These are phyloP conservation scores for Thaumatotibia leucotreta DNA, from an alignment of 1,140 invertebrate genomes.

Conservation along the genomic window DNA sequence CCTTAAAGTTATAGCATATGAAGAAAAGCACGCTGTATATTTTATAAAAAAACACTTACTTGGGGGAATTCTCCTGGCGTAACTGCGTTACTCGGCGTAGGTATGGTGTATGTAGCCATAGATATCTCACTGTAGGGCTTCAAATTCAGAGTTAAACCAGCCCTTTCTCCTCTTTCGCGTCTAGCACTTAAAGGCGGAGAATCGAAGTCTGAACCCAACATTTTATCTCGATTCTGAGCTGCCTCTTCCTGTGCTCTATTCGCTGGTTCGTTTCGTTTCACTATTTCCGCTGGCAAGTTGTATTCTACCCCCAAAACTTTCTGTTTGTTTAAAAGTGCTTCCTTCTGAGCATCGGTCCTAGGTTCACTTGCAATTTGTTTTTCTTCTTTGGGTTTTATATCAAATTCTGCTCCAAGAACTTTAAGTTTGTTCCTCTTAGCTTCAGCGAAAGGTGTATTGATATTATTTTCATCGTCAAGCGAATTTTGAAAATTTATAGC, in stretches of 20 bases:
- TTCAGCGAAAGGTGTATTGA: constrained; percentile 39
- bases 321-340: constrained; percentile 55
- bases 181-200: constrained; percentile 16
- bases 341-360: constrained; percentile 54
- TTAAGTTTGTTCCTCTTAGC: constrained; percentile 55
- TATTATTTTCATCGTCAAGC: constrained; percentile 58
- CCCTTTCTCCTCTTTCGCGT: constrained; percentile 38
- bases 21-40: too few species aligned
- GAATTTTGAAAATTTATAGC: constrained; percentile 27
- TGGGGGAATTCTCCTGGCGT: constrained; percentile 60
- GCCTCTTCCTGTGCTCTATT: constrained; percentile 58
- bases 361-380: constrained; percentile 32
- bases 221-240: constrained; percentile 40
- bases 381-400: constrained; percentile 18
- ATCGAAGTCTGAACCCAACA: constrained; percentile 46
- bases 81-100: constrained; percentile 44
- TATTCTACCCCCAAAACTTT: constrained; percentile 64
- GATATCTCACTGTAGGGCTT: constrained; percentile 49
- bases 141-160: constrained; percentile 62
- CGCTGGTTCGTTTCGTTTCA: constrained; percentile 34
- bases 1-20: too few species aligned
- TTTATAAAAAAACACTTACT: constrained; percentile 42
- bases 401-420: constrained; percentile 50
- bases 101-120: constrained; percentile 17
- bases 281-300: constrained; percentile 39